phyloP scores from a whole-genome alignment of 1,140 invertebrate genomes.

The Drosophila cardini region DNA sequence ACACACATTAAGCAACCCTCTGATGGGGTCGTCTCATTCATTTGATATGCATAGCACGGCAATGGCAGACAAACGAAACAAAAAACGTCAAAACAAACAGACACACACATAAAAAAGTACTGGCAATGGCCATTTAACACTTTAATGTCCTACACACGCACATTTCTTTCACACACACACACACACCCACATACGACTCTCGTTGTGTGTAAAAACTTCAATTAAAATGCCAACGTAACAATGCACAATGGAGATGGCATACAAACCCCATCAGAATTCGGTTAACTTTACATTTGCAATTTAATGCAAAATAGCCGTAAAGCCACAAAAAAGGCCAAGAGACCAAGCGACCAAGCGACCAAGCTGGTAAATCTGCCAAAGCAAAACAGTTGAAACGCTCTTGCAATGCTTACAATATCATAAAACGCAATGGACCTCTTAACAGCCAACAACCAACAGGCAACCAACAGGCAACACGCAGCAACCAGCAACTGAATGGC shows the following conservation, averaged over 20 bases:
- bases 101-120: slow-evolving; percentile 29
- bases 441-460: slow-evolving; percentile 40
- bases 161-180: not conserved
- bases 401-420: slow-evolving; percentile 51
- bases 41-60: slow-evolving; percentile 59
- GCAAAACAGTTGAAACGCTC: slow-evolving; percentile 48
- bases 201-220: slow-evolving; percentile 55
- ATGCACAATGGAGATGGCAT: slow-evolving; percentile 50
- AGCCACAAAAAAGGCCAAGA: slow-evolving; percentile 64
- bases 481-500: slow-evolving; percentile 48
- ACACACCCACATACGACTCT: no score
- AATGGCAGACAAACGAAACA: slow-evolving; percentile 8
- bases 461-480: not conserved
- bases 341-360: slow-evolving; percentile 40
- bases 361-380: slow-evolving; percentile 17
- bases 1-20: slow-evolving; percentile 10
- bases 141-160: slow-evolving; percentile 53
- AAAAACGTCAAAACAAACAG: not conserved
- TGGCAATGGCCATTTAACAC: slow-evolving; percentile 59
- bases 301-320: slow-evolving; percentile 68
- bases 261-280: slow-evolving; percentile 11
- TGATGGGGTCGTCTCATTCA: slow-evolving; percentile 38
- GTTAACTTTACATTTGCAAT: slow-evolving; percentile 58
- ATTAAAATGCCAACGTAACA: slow-evolving; percentile 67
- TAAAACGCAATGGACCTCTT: slow-evolving; percentile 69